A percentile compares a stretch with the other conserved stretches of the same genome.
phyloP scores from a whole-genome alignment of 2,888 invertebrate species.

The Heliconius cydno region DNA sequence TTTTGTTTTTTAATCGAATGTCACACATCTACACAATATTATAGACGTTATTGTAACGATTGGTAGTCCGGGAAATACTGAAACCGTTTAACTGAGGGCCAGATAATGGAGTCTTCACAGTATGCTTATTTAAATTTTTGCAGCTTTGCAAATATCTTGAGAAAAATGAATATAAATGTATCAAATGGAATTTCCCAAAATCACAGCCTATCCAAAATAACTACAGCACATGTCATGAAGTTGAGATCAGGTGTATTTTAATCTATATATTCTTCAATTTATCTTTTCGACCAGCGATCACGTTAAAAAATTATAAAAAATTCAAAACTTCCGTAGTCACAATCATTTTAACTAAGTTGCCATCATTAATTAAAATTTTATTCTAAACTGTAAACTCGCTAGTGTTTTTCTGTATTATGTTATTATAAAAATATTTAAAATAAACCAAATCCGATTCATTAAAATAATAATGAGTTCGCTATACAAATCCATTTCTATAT shows the following conservation, averaged over 20 bases:
- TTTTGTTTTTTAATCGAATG: no score
- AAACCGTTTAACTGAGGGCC: no score
- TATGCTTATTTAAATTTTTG: neutral
- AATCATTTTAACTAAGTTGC: neutral
- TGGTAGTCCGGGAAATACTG: no score
- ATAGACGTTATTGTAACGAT: no score
- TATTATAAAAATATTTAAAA: neutral
- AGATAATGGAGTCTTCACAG: neutral
- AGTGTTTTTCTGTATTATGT: neutral
- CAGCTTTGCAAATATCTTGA: neutral
- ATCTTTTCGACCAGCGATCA: conserved; percentile 16
- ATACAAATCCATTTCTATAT: conserved; percentile 24
- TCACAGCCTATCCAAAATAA: conserved; percentile 32
- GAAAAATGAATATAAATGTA: neutral
- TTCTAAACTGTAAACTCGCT: neutral
- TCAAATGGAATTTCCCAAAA: conserved; percentile 27
- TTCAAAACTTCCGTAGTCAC: neutral
- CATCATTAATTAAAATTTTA: neutral
- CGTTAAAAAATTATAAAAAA: neutral
- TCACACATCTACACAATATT: no score
- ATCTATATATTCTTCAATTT: neutral
- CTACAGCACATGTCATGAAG: conserved; percentile 4
- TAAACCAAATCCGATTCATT: neutral
- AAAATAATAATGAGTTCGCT: neutral
- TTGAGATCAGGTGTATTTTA: conserved; percentile 30